Evolutionary conservation across 2,113 vertebrate genomes (phyloP).

Genomic region (Chascanopsetta lugubris): DNA sequence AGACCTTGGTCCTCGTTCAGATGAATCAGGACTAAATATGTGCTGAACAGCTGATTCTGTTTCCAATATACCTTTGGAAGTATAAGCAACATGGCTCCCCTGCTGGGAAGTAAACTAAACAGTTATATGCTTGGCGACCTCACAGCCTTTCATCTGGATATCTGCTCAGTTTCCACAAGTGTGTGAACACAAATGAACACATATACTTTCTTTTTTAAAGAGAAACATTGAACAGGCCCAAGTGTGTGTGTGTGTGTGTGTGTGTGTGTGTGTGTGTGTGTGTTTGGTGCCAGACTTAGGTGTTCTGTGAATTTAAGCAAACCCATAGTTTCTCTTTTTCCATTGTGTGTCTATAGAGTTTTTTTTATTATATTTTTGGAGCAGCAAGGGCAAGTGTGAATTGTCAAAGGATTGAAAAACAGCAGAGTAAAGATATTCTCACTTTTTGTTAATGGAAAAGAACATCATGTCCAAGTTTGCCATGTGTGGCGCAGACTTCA

Average conservation of each 20-base stretch:
- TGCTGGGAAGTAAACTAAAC: constrained; percentile 52
- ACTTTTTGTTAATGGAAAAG: constrained; percentile 74
- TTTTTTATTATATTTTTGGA: constrained; percentile 44
- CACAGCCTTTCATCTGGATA: constrained; percentile 44
- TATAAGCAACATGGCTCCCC: constrained; percentile 44
- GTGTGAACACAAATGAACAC: constrained; percentile 43
- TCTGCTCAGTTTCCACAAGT: constrained; percentile 62
- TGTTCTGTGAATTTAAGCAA: constrained; percentile 45
- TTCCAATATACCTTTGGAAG: constrained; percentile 60
- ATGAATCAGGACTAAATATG: constrained; percentile 30
- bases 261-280: constrained; percentile 35
- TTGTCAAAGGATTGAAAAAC: constrained; percentile 52
- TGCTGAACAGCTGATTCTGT: constrained; percentile 32
- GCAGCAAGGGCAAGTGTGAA: constrained; percentile 63
- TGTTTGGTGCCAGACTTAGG: constrained; percentile 39
- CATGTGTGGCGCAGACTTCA: constrained; percentile 28
- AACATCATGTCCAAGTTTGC: constrained; percentile 62
- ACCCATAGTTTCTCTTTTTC: constrained; percentile 42
- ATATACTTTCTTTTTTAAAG: constrained; percentile 39
- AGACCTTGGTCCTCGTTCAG: constrained; percentile 28
- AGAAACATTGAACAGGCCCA: constrained; percentile 51
- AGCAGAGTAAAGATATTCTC: constrained; percentile 66
- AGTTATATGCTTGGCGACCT: constrained; percentile 41
- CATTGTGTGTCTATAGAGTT: constrained; percentile 19
- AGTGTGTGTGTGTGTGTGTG: constrained; percentile 57